Percentiles rank a stretch among this genome's conserved stretches.
Conservation (phyloP, 2,797 vertebrate species). For the Paedocypris micromegethes region DNA sequence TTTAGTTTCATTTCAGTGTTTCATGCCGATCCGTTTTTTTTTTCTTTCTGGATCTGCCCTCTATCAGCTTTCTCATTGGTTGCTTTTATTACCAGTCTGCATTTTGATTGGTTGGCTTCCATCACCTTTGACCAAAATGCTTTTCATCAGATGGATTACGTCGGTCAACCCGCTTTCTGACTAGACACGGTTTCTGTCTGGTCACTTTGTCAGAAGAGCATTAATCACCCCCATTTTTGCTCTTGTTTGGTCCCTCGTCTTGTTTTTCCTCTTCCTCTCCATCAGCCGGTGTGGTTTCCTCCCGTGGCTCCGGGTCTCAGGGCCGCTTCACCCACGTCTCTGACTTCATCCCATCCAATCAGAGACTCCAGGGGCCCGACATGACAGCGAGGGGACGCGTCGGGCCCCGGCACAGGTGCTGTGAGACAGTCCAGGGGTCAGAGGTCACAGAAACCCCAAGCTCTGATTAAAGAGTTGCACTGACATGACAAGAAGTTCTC, state of each 20-base stretch:
- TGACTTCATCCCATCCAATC: slow-evolving; percentile 57
- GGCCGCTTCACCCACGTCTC: slow-evolving; percentile 32
- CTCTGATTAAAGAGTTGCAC: slow-evolving; percentile 46
- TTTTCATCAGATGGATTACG: no score
- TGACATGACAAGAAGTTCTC: slow-evolving; percentile 10
- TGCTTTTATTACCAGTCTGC: no score
- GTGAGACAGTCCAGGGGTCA: slow-evolving; percentile 55
- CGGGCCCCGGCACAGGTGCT: slow-evolving; percentile 61
- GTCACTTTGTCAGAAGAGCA: no score
- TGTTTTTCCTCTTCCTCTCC: slow-evolving; percentile 25
- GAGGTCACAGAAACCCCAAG: slow-evolving; percentile 57
- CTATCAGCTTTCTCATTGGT: no score
- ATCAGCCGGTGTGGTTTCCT: slow-evolving; percentile 8
- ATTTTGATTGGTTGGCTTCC: no score
- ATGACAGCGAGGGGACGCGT: slow-evolving; percentile 67
- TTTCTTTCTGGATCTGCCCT: no score
- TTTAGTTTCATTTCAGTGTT: no score
- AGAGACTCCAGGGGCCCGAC: slow-evolving; percentile 59
- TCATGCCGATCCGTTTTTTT: no score
- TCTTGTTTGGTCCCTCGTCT: slow-evolving; percentile 26
- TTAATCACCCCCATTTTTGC: neutral
- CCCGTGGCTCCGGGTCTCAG: slow-evolving; percentile 1
- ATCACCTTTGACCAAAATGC: no score
- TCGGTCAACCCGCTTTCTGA: no score
- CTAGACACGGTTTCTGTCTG: no score